Base-by-base conservation (phyloP, 2,888 invertebrate genomes). In the Perizoma affinitatum region DNA sequence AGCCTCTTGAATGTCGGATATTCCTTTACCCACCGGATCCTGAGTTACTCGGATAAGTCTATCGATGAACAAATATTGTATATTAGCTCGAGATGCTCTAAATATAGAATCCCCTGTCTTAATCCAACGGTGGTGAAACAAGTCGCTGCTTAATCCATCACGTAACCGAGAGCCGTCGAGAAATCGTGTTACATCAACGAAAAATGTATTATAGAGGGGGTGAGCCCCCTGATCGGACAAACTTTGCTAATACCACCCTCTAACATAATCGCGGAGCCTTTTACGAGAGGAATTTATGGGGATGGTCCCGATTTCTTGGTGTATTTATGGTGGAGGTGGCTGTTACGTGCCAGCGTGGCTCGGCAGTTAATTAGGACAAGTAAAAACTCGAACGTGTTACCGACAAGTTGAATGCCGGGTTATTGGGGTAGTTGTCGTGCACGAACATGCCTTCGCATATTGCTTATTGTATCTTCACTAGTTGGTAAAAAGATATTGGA, bases 111-210 rank as follows among this genome's bases (percentile, higher is more conserved):
- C 80, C 79, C 81, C 78, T 58, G 69, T 84, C 88, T 86, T 90
- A 91, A 91, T 91, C 91, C 88, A 75, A 67, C 81, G 84, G 84
- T 81, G 87, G 86, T 82, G 86, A 87, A 87, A 83, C 84, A 84
- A 86, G 87, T 80, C 84, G 79, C 84, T 85, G 85, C 89, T 91
- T 93, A 92, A 93, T 93, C 93, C 92, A 91, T 93, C 93, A 92
- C 93, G 93, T 92, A 93, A 92, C 89, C 86, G 87, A 86, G 86
- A 87, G 87, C 88, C 91, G 86, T 87, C 91, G 90, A 89, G 91
- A 93, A 92, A 92, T 92, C 92, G 92, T 91, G 92, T 92, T 92
- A 92, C 92, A 93, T 92, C 92, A 91, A 92, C 93, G 93, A 92
- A 92, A 93, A 93, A 93, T 93, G 91, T 93, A 93, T 92, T 92